Percentiles rank a stretch among this genome's conserved stretches.
phyloP scores from a whole-genome alignment of 2,113 vertebrate species.

The Desmodus rotundus region DNA sequence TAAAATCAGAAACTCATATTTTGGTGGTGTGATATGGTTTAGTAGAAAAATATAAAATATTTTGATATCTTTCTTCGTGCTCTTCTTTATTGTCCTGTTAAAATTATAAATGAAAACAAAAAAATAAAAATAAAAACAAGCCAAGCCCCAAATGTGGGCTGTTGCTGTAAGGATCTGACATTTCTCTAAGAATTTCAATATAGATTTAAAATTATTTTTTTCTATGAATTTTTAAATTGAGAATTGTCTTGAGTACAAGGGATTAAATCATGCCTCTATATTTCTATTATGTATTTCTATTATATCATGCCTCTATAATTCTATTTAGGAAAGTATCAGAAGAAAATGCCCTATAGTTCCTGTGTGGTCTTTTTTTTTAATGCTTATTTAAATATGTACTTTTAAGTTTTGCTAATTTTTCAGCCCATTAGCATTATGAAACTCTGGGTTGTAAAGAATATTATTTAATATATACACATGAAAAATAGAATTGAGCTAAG shows the following conservation, averaged over 20 bases:
- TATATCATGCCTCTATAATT: not conserved
- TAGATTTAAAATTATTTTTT: conserved; percentile 5
- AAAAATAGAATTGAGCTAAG: conserved; percentile 25
- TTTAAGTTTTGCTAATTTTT: not conserved
- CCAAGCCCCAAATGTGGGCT: not conserved
- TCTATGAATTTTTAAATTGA: conserved; percentile 13
- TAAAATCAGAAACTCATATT: not conserved
- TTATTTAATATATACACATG: not conserved
- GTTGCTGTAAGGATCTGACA: not conserved
- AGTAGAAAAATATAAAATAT: conserved; percentile 24
- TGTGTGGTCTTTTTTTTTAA: not conserved
- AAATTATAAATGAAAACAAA: conserved; percentile 11
- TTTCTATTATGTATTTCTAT: too few relatives aligned
- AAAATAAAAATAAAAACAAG: not conserved
- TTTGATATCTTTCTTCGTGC: not conserved
- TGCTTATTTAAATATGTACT: not conserved
- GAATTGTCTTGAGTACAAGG: not conserved
- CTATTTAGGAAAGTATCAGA: not conserved
- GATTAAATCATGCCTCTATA: not conserved
- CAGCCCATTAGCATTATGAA: not conserved
- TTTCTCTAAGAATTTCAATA: not conserved
- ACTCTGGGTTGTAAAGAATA: not conserved
- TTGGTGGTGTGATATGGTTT: not conserved
- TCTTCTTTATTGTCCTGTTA: not conserved
- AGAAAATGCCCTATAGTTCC: not conserved